These are phyloP conservation scores for Panulirus ornatus DNA, from an alignment of 1,140 invertebrate species.

Conservation along the genomic window DNA sequence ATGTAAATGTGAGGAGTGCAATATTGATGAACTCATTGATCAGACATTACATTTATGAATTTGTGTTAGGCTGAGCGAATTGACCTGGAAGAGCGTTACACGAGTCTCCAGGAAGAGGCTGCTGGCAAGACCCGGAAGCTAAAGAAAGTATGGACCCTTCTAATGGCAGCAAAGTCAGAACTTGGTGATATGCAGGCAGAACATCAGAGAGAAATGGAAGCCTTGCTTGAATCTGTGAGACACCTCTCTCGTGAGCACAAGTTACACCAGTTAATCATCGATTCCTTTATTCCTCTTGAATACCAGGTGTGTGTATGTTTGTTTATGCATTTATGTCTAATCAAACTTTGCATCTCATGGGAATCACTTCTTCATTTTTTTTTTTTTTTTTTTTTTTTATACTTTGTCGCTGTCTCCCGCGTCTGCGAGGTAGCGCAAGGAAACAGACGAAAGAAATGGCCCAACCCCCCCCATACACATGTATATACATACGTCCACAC, in stretches of 20 bases:
- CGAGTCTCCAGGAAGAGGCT: conserved; percentile 94
- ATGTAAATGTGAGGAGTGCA: neutral
- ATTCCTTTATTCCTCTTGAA: conserved; percentile 94
- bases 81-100: conserved; percentile 98
- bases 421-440: no score
- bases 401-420: no score
- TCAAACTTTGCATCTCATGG: no score
- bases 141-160: conserved; percentile 89
- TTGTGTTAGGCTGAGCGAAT: conserved; percentile 88
- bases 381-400: no score
- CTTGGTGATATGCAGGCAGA: conserved; percentile 93
- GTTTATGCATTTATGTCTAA: neutral
- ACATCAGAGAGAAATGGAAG: conserved; percentile 97
- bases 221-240: conserved; percentile 93
- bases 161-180: conserved; percentile 91
- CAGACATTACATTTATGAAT: neutral
- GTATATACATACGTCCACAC: no score
- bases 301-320: conserved; percentile 82
- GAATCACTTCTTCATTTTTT: no score
- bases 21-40: no score
- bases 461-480: no score
- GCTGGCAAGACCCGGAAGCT: conserved; percentile 95
- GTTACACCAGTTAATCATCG: conserved; percentile 88
- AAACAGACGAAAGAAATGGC: no score
- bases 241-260: conserved; percentile 94